Evolutionary conservation across 2,113 vertebrate genomes (phyloP), one percentile per base, ranked within the genome.

Genomic region (Percina caprodes): DNA sequence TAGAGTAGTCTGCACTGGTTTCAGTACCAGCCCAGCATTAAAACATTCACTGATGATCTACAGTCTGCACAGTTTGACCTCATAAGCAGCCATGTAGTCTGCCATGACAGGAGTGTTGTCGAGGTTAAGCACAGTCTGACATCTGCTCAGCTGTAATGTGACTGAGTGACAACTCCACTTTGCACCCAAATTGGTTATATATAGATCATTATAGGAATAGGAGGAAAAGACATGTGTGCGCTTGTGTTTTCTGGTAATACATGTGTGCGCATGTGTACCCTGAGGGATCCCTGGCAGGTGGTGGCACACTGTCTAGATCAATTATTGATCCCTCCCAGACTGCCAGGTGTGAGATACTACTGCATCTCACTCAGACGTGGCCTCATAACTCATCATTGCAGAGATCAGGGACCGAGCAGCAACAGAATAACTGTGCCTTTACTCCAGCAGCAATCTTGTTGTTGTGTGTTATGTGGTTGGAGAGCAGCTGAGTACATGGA

Each of bases 301-400:
- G 74, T 61, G 69, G 83, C 76, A 85, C 67, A 74, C 55, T 79
- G 82, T 85, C 79, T 80, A 73, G 81, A 92, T 88, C 89, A 86
- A 88, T 87, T 92, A 94, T 82, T 85, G 80, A 88, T 86, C 69
- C 73, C n/a, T 73, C 74, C 65, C 78, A 75, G 74, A 54, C 30
- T 77, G 77, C 82, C 81, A 87, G 62, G 79, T 54, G 77, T 80
- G 83, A 86, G 68, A 65, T 80, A 70, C 46, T 70, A 58, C 85
- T 79, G 89, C 77, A 80, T 73, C 77, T 54, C 62, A 78, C 62
- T 85, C 77, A 79, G 76, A 83, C 68, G 48, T 62, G 14, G 56
- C 48, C 75, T 87, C 62, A 77, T 84, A 86, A 82, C 51, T 89
- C 58, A 86, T 78, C 73, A 77, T 84, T 21, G 33, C 54, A 60